phyloP scores from a whole-genome alignment of 2,888 invertebrate genomes.

The Agonum fuliginosum region DNA sequence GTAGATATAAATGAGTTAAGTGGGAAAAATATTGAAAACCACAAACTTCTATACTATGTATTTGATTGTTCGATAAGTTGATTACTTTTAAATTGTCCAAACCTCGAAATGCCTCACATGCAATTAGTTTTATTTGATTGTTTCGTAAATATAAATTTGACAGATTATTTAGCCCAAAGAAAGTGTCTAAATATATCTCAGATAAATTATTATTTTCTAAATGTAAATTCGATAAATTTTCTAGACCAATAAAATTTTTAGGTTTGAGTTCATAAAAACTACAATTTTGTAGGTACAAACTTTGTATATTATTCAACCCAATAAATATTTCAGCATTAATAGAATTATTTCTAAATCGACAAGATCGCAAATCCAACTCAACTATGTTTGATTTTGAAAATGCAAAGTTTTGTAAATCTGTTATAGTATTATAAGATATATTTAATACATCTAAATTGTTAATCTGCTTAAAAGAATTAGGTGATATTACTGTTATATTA shows the following conservation, averaged over 20 bases:
- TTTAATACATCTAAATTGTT: constrained; percentile 28
- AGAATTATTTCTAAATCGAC: constrained; percentile 41
- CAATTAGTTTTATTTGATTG: constrained; percentile 20
- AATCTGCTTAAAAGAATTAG: constrained; percentile 15
- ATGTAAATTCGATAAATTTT: background rate
- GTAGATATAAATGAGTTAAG: constrained; percentile 35
- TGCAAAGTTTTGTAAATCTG: constrained; percentile 16
- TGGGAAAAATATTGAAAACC: constrained; percentile 50
- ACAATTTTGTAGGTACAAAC: constrained; percentile 39
- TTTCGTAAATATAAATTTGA: constrained; percentile 32
- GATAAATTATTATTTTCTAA: constrained; percentile 40
- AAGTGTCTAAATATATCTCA: constrained; percentile 2
- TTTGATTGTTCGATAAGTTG: constrained; percentile 20
- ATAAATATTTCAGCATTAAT: constrained; percentile 15
- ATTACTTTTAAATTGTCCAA: constrained; percentile 37
- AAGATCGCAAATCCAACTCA: constrained; percentile 28
- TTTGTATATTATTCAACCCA: constrained; percentile 24
- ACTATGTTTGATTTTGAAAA: constrained; percentile 5
- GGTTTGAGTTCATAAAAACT: constrained; percentile 2
- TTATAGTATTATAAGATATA: constrained; percentile 36
- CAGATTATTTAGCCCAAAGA: constrained; percentile 11
- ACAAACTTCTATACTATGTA: constrained; percentile 39
- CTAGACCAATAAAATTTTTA: background rate
- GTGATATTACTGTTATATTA: constrained; percentile 26
- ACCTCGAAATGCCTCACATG: constrained; percentile 24